Conservation (phyloP, 2,797 vertebrate genomes). For the Sibirionetta formosa region DNA sequence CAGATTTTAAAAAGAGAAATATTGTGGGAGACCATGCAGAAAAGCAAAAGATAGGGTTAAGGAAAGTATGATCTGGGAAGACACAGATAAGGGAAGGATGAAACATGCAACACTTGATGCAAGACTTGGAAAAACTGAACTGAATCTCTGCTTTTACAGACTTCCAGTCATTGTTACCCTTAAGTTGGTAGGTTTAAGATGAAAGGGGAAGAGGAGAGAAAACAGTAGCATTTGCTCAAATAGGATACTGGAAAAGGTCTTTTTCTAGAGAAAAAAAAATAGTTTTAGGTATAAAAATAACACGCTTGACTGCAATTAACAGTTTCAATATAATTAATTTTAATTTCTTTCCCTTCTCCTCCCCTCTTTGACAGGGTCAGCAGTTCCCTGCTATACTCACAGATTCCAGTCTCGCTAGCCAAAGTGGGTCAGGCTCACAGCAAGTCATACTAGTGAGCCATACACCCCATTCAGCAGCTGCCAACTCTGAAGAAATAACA, state of each 20-base stretch:
- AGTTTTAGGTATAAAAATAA: neutral
- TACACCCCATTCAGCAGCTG: constrained; percentile 82
- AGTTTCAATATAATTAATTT: neutral
- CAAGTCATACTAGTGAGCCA: constrained; percentile 95
- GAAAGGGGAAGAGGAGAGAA: neutral
- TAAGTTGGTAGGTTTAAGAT: neutral
- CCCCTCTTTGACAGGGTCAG: constrained; percentile 84
- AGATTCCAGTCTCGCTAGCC: constrained; percentile 87
- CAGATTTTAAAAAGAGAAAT: neutral
- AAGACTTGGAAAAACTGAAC: neutral
- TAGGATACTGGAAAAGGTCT: neutral
- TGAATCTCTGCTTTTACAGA: neutral
- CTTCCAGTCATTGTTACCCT: neutral
- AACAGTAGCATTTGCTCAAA: neutral
- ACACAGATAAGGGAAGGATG: neutral
- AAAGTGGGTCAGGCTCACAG: constrained; percentile 83
- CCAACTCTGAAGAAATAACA: constrained; percentile 83
- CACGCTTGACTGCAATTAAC: neutral
- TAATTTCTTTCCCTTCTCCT: neutral
- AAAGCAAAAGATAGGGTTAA: neutral
- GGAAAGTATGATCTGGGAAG: neutral
- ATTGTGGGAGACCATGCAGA: neutral
- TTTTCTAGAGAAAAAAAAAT: neutral
- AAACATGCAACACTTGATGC: neutral
- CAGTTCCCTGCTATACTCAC: constrained; percentile 91